Evolutionary conservation across 1,140 invertebrate species (phyloP), one percentile per base, ranked within the genome.

Genomic region (Gryon sp.): DNA sequence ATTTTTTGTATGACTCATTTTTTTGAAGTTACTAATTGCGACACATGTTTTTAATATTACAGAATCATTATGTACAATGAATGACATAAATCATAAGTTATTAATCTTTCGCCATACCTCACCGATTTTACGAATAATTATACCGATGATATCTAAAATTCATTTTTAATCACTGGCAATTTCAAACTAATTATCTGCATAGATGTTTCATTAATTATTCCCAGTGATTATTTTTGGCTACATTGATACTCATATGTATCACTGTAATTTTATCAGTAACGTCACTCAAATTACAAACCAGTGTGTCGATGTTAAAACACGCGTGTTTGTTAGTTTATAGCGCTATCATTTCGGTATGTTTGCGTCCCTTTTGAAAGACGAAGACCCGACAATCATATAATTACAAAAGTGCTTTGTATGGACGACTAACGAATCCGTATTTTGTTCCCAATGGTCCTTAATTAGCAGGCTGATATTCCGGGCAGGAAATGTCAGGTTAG

Each of bases 381-480:
- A 74, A 52, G 45, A 57, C 52, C 66, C 41, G 2, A 36, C 60
- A 60, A 66, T 59, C 60, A 66, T 66, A 59, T 60, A 74, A 74
- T 74, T 74, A 74, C 45, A 74, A 74, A 74, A 66, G 52, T 74
- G 36, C 28, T 59, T 43, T 46, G 60, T 53, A 45, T 38, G 26
- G 22, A 4, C 18, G 6, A 12, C 70, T 74, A 74, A 74, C 70
- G 70, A 74, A 74, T 74, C 52, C 20, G 70, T 74, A 74, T 74
- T 74, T 74, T 65, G 70, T 74, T 74, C 45, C 52, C 60, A 74
- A 74, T 74, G 60, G 70, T 16, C 34, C 36, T 52, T 74, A 74
- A 74, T 74, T 74, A 74, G 60, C 60, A 59, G 60, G 36, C 53
- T 18, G 53, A 74, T 74, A 74, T 74, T 74, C 52, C 45, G 22